Conservation (phyloP, 2,888 invertebrate genomes). For the Nasonovia ribisnigri region DNA sequence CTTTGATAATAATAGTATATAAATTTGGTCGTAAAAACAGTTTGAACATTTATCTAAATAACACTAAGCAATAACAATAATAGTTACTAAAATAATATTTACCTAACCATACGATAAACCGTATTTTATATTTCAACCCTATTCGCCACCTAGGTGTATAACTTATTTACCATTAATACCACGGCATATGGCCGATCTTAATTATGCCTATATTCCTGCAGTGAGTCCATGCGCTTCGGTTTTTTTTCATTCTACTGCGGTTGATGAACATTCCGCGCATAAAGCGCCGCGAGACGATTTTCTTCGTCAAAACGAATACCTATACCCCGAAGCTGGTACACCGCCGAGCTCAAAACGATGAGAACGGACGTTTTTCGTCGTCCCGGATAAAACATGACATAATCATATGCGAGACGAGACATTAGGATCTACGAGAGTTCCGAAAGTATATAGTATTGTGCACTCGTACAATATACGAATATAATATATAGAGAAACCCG, state of each 20-base stretch:
- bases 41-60: too few relatives aligned
- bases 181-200: neutral
- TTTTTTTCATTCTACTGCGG: neutral
- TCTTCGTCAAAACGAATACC: too few relatives aligned
- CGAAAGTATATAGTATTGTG: neutral
- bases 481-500: neutral
- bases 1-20: too few relatives aligned
- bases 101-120: too few relatives aligned
- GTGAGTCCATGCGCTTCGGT: neutral
- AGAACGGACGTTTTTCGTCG: neutral
- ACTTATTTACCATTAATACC: neutral
- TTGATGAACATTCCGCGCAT: neutral
- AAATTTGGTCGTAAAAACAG: too few relatives aligned
- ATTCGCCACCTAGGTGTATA: too few relatives aligned
- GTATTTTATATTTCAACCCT: too few relatives aligned
- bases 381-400: neutral
- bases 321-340: too few relatives aligned
- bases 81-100: too few relatives aligned
- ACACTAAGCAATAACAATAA: too few relatives aligned
- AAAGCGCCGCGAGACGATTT: neutral
- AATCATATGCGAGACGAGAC: neutral
- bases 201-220: neutral
- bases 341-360: neutral
- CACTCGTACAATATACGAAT: neutral
- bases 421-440: conserved; percentile 44